Evolutionary conservation across 2,888 invertebrate genomes (phyloP), one percentile per base, ranked within the genome.

Genomic region (Lasius platythorax): DNA sequence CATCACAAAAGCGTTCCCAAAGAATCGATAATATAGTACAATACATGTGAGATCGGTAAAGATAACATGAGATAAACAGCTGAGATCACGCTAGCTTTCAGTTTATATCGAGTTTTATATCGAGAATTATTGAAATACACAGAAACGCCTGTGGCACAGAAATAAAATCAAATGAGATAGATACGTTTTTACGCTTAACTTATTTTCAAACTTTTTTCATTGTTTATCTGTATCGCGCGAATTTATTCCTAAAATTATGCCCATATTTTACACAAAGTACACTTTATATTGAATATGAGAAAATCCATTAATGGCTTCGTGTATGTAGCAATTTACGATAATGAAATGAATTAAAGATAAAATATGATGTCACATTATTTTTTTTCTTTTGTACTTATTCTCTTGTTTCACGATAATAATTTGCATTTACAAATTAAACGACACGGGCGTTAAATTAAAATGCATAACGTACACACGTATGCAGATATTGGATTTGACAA

Each of bases 401-500:
- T n/a, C 8, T 8, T 3, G 61, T 37, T 58, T 43, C 43, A 15
- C 23, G 43, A 58, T 58, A 78, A 78, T 67, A 78, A 68, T 81
- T 81, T 72, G 46, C 28, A 11, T 50, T 81, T 72, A 61, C 68
- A 81, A 81, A 81, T 61, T 37, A 61, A 72, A 73, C 58, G 61
- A 61, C 50, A 61, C 73, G 61, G 18, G 12, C 46, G 46, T 81
- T 63, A 72, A 72, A 81, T 81, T 81, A 81, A 81, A 72, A 81
- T 81, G 61, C 79, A 61, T 79, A 72, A 72, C 73, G 28, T 23
- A 50, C 30, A 64, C 50, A 50, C 64, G 64, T 61, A 72, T 61
- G 61, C 61, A 50, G 46, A 72, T 72, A 81, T 72, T 81, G 79
- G 61, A n/a, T 72, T 73, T 72, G 79, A 81, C 73, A 81, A 81